Conservation (phyloP, 2,113 vertebrate genomes). For the Hiodon tergisus region DNA sequence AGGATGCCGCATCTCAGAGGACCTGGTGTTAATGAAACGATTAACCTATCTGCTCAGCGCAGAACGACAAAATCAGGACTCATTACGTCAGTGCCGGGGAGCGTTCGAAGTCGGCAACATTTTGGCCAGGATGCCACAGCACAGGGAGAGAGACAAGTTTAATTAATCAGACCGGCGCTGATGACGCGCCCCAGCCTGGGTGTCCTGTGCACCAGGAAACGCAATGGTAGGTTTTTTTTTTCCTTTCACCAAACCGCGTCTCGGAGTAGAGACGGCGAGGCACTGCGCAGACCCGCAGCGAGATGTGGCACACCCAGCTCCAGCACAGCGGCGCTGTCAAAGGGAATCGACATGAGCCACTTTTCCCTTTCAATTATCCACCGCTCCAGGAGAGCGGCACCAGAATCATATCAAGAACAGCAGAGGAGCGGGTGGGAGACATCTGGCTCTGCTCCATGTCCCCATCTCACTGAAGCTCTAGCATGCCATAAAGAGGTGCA, state of each 20-base stretch:
- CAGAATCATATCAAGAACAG: background rate
- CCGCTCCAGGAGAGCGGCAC: background rate
- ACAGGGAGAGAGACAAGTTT: background rate
- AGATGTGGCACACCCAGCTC: conserved; percentile 8
- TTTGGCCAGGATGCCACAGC: background rate
- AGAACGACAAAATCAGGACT: background rate
- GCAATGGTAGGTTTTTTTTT: no score
- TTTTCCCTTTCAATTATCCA: conserved; percentile 25
- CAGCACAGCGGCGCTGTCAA: conserved; percentile 20
- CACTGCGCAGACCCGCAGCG: conserved; percentile 7
- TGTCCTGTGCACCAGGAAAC: background rate
- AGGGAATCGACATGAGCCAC: conserved; percentile 17
- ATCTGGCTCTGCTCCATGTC: background rate
- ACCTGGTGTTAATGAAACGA: background rate
- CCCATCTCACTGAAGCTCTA: background rate
- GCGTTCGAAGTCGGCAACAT: background rate
- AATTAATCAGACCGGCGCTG: conserved; percentile 9
- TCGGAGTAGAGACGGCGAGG: background rate
- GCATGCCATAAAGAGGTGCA: background rate
- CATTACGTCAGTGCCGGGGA: background rate
- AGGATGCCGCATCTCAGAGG: background rate
- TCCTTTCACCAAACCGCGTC: background rate
- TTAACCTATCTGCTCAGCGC: conserved; percentile 2
- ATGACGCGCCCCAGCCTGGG: background rate
- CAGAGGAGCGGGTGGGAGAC: background rate